Base-by-base conservation (phyloP, 1,140 invertebrate genomes). In the Lordiphosa clarofinis region DNA sequence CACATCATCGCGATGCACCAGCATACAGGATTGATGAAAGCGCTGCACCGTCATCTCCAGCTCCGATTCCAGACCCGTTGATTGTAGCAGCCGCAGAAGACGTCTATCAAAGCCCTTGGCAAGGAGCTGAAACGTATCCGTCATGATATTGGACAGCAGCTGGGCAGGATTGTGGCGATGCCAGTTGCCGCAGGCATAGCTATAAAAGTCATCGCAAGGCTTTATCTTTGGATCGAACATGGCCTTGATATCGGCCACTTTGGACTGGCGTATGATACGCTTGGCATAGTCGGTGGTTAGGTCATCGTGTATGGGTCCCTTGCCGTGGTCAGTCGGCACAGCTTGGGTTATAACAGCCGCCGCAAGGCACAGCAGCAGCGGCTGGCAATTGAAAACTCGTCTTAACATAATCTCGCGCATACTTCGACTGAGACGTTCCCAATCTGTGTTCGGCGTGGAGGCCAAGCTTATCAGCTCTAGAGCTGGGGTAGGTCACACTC, bases 131-230 rank as follows among this genome's bases (percentile, higher is more conserved):
- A 87, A 87, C 0, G 50, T 86, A 43, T 86, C 73, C 19, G 79
- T 87, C 13, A 63, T 49, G 0, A 70, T 15, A 7, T 59, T 43
- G 9, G 12, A 33, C 0, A 68, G 42, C 1, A 87, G 13, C 33
- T 78, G 69, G 8, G 86, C 86, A 0, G 73, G 75, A 64, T 87
- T 86, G 4, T 74, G 59, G 0, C 64, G 69, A 0, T 91, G 89
- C 94, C 94, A 95, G 52, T 92, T 92, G 10, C 94, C 94, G 62
- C 94, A 94, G 0, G 90, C 90, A 35, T 91, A 92, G 71, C 90
- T 66, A 67, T 93, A 93, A 69, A 93, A 93, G 72, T 93, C 90
- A 2, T 92, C 89, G 49, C 92, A 93, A 9, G 92, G 92, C 59
- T 92, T 73, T 0, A 88, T 90, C 4, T 70, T 86, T 4, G 64